These are phyloP conservation scores for Euplexia lucipara DNA, from an alignment of 2,888 invertebrate species.

Conservation along the genomic window DNA sequence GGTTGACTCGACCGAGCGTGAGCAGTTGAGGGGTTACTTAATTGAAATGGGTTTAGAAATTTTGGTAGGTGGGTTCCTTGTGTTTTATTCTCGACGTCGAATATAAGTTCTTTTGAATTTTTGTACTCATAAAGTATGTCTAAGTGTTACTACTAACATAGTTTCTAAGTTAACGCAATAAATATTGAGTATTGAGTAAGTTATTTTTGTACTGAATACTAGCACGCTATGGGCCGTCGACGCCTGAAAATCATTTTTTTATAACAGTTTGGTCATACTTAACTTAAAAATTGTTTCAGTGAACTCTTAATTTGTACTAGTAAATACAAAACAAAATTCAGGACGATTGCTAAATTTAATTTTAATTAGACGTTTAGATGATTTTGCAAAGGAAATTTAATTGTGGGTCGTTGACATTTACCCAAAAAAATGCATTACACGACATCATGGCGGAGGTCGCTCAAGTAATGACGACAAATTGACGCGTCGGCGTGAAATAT, in stretches of 20 bases:
- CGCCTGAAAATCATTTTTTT: too few species aligned
- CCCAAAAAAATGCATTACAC: slow-evolving; percentile 54
- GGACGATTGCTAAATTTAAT: neutral
- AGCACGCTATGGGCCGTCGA: too few species aligned
- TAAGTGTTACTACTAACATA: too few species aligned
- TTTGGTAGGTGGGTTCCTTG: neutral
- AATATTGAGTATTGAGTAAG: too few species aligned
- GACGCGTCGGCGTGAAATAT: slow-evolving; percentile 68
- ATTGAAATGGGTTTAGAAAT: slow-evolving; percentile 45
- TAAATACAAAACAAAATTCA: neutral
- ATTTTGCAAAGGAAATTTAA: slow-evolving; percentile 39
- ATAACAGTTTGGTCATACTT: too few species aligned
- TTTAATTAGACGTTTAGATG: slow-evolving; percentile 13
- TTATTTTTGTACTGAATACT: too few species aligned
- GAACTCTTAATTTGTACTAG: too few species aligned
- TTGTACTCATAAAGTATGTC: too few species aligned
- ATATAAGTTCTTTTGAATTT: too few species aligned
- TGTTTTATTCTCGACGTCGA: neutral
- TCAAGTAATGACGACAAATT: slow-evolving; percentile 74
- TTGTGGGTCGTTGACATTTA: slow-evolving; percentile 44
- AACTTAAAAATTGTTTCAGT: too few species aligned
- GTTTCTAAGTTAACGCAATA: too few species aligned
- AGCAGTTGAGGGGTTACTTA: slow-evolving; percentile 32
- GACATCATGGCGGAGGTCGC: slow-evolving; percentile 51
- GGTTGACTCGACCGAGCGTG: slow-evolving; percentile 29